Base-by-base conservation (phyloP, 92 coral and sea anemone species). In the Hydrozoanthus gracilis region DNA sequence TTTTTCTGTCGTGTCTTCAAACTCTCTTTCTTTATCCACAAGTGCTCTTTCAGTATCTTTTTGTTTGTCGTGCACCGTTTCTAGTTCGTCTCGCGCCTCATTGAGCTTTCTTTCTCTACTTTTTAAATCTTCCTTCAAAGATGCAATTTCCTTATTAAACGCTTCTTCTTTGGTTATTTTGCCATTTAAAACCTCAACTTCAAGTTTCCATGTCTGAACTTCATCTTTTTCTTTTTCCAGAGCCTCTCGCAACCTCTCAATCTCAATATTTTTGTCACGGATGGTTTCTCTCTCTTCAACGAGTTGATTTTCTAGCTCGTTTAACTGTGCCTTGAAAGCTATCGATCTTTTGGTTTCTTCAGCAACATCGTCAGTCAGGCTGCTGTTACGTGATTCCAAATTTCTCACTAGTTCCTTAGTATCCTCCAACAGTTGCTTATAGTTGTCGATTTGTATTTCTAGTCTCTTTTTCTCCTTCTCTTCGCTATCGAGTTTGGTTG, bases 341-440 rank as follows among this genome's bases (percentile, higher is more conserved):
- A 87, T 71, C 14, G 95, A 92, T 44, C 90, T 88, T 39, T 88
- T 86, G 52, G 80, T 92, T 82, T 92, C 95, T 61, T 85, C 95
- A 5, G 92, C 50, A 27, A 96, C 80, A 27, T 90, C 93, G n/a
- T 92, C 91, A 16, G 78, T 89, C 82, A 95, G 76, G 46, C 88
- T 51, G 50, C 87, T 88, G 88, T 95, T 91, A 82, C 86, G 98
- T 44, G 90, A 77, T 86, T 95, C 90, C 67, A 92, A 91, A 62
- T 93, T 86, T 64, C 89, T 89, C 11, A 88, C 96, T 58, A 93
- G 89, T 83, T 95, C 87, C 90, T 93, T 95, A 87, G 14, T 94
- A 70, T 90, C 98, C 66, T 91, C 95, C 46, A 94, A 79, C 58
- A 94, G 83, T 3, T 90, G 84, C 11, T 92, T 88, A 54, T 92